Evolutionary conservation across 2,797 vertebrate genomes (phyloP), one percentile per base, ranked within the genome.

Genomic region (Alca torda): DNA sequence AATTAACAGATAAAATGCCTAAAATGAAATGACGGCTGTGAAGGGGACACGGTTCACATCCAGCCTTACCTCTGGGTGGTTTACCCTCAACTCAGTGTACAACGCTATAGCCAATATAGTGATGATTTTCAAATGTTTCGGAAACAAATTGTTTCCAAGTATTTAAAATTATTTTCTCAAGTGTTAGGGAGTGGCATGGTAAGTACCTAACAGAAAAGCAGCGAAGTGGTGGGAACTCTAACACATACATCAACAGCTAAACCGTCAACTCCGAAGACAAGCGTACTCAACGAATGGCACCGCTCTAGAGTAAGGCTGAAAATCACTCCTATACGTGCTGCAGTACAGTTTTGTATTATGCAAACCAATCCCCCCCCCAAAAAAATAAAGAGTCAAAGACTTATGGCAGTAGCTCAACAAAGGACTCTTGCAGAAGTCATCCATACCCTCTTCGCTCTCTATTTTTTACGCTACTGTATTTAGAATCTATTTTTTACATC

Each of bases 211-310:
- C 4, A 59, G 80, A 39, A 60, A 65, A 48, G n/a, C 43, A 39
- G n/a, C 11, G 17, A 84, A 73, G 20, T 1, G 7, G 46, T 41
- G 41, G n/a, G 11, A 79, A 60, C 39, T 19, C 39, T 73, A 67
- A 53, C 7, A 30, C 43, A 30, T 41, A 11, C 45, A 45, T 9
- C 12, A 72, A 13, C 59, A 30, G n/a, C 9, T 45, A 65, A 46
- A 13, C 15, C 24, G 4, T 10, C 21, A 57, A 9, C 31, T n/a
- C 54, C 37, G 10, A 28, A n/a, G 20, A 16, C 11, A 28, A 63
- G 24, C 0, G 10, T 21, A 33, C 54, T 17, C 26, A 33, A 46
- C 0, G 1, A 61, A 75, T 2, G 0, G 35, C 30, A 26, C 21
- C 13, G 2, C 16, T 69, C 48, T 6, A 16, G 18, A 57, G 5